Evolutionary conservation across 1,140 invertebrate genomes (phyloP).

Genomic region (Megalopta genalis): DNA sequence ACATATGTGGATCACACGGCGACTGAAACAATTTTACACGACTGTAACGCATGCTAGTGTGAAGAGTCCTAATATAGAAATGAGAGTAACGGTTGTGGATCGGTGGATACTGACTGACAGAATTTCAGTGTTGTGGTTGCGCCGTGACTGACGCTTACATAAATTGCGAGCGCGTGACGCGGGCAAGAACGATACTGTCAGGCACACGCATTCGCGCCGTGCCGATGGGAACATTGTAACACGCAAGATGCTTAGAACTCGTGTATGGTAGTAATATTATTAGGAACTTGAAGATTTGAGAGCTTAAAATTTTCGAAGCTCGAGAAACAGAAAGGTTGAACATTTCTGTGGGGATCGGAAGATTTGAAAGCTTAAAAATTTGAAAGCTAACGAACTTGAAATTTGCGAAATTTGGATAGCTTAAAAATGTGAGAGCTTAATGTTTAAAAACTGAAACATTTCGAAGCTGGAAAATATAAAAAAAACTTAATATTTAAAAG

Average conservation of each 20-base stretch:
- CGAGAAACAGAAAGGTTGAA: too few relatives aligned
- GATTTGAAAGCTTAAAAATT: too few relatives aligned
- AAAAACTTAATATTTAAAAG: too few relatives aligned
- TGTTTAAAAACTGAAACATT: too few relatives aligned
- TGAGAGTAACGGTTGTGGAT: background rate
- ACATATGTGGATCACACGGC: too few relatives aligned
- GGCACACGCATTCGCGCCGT: background rate
- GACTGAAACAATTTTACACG: background rate
- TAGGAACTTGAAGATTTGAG: too few relatives aligned
- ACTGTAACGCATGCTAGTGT: conserved; percentile 32
- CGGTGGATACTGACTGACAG: background rate
- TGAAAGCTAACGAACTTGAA: too few relatives aligned
- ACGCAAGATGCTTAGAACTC: background rate
- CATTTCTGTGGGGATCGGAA: too few relatives aligned
- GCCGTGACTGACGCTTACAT: background rate
- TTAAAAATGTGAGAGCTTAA: too few relatives aligned
- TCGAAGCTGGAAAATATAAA: too few relatives aligned
- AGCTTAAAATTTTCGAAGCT: too few relatives aligned
- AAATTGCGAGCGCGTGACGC: background rate
- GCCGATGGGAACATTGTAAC: background rate
- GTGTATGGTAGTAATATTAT: background rate
- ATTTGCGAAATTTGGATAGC: too few relatives aligned
- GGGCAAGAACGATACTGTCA: background rate
- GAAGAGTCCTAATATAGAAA: conserved; percentile 4
- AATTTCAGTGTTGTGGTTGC: background rate